phyloP scores from a whole-genome alignment of 1,140 invertebrate species.

The Phthorimaea operculella region DNA sequence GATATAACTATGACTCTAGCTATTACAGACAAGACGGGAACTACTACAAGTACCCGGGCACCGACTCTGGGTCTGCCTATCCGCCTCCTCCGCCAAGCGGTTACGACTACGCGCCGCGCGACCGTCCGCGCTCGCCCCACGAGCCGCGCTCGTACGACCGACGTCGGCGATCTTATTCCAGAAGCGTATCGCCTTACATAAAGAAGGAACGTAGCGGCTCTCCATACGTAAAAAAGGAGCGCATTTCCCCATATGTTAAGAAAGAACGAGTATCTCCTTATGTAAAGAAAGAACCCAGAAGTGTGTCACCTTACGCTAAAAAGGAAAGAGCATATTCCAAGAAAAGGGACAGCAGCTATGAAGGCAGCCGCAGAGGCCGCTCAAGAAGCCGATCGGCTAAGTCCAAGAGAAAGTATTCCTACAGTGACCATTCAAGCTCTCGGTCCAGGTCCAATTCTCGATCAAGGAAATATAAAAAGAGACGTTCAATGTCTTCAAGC shows the following conservation, averaged over 20 bases:
- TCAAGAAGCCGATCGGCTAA: slow-evolving; percentile 34
- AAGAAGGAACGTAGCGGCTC: slow-evolving; percentile 18
- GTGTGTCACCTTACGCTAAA: slow-evolving; percentile 41
- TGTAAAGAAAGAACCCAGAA: slow-evolving; percentile 7
- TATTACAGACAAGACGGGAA: slow-evolving; percentile 40
- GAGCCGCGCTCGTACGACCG: slow-evolving; percentile 25
- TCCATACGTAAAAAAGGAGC: too few relatives aligned
- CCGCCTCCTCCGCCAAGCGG: slow-evolving; percentile 21
- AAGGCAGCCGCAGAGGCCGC: slow-evolving; percentile 22
- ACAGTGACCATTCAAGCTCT: slow-evolving; percentile 43
- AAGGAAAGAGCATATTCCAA: slow-evolving; percentile 38
- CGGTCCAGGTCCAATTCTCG: slow-evolving; percentile 42
- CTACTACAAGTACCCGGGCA: slow-evolving; percentile 38
- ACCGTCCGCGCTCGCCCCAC: slow-evolving; percentile 25
- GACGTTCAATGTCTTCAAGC: slow-evolving; percentile 30
- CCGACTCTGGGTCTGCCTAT: slow-evolving; percentile 28
- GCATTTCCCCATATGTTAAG: too few relatives aligned
- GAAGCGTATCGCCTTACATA: slow-evolving; percentile 44
- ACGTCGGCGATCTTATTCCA: slow-evolving; percentile 32
- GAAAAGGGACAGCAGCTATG: slow-evolving; percentile 43
- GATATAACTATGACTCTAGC: slow-evolving; percentile 49
- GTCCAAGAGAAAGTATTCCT: slow-evolving; percentile 35
- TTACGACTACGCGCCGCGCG: slow-evolving; percentile 32
- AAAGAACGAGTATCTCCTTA: too few relatives aligned
- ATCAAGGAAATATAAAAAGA: slow-evolving; percentile 30